These are phyloP conservation scores for Chymomyza procnemis DNA, from an alignment of 2,888 invertebrate genomes.

Conservation along the genomic window DNA sequence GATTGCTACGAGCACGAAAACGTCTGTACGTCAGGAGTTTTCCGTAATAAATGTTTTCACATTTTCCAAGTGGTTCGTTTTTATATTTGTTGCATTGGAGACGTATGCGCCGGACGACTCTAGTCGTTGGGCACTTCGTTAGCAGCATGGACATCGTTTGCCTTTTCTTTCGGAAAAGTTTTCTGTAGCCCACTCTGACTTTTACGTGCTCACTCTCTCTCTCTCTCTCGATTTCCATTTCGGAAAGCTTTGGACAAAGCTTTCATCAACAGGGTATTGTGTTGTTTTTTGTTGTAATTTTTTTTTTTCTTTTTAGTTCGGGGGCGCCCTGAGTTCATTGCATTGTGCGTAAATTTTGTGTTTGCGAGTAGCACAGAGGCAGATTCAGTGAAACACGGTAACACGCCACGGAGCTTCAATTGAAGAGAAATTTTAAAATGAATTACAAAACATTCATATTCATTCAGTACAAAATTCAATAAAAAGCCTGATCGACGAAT, in stretches of 20 bases:
- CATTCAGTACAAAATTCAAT: no score
- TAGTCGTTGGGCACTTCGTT: slow-evolving; percentile 29
- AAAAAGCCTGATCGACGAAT: no score
- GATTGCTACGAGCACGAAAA: slow-evolving; percentile 30
- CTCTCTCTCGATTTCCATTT: slow-evolving; percentile 39
- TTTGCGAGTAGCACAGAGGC: slow-evolving; percentile 22
- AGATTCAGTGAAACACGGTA: slow-evolving; percentile 21
- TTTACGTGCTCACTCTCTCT: slow-evolving; percentile 14
- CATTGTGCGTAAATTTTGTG: slow-evolving; percentile 44
- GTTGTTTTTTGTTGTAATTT: background rate
- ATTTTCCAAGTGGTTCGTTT: slow-evolving; percentile 53
- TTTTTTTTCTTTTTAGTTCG: slow-evolving; percentile 9
- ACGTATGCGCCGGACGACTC: slow-evolving; percentile 7
- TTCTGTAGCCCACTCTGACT: background rate
- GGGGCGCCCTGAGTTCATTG: slow-evolving; percentile 49
- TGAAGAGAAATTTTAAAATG: no score
- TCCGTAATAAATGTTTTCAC: slow-evolving; percentile 65
- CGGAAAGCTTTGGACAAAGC: slow-evolving; percentile 50
- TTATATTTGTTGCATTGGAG: slow-evolving; percentile 65
- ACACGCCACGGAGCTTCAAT: background rate
- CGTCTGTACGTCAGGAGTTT: slow-evolving; percentile 59
- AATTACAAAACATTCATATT: no score
- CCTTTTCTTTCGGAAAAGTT: slow-evolving; percentile 16
- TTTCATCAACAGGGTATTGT: slow-evolving; percentile 22
- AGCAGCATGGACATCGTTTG: slow-evolving; percentile 41